A percentile compares a stretch with the other conserved stretches of the same genome.
phyloP scores from a whole-genome alignment of 92 coral and sea anemone species.

The Diadumene lineata region DNA sequence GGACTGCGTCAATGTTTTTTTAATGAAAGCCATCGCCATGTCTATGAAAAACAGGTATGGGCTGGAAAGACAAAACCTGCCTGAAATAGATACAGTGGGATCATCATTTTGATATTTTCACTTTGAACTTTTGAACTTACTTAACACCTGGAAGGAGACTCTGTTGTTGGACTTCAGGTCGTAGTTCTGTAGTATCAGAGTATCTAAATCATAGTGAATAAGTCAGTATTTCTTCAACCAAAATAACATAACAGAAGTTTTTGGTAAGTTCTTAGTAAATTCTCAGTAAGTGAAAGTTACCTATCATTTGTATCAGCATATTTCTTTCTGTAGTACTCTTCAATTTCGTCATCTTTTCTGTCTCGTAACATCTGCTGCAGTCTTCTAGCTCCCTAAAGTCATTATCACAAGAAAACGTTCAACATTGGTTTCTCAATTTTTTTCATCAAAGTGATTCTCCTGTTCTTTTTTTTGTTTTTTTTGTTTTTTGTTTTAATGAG shows the following conservation, averaged over 20 bases:
- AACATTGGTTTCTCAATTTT: too few species aligned
- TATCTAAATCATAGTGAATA: conserved; percentile 50
- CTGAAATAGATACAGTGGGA: too few species aligned
- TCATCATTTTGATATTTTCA: too few species aligned
- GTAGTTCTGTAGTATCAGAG: conserved; percentile 76
- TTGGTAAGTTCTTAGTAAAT: background rate
- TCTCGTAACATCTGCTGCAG: conserved; percentile 95
- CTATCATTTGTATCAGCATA: conserved; percentile 89
- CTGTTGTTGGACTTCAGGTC: conserved; percentile 88
- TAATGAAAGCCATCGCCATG: too few species aligned
- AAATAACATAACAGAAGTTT: too few species aligned
- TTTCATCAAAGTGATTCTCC: too few species aligned
- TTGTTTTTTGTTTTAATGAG: too few species aligned
- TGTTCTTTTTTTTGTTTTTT: too few species aligned
- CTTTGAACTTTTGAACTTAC: too few species aligned
- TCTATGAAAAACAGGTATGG: too few species aligned
- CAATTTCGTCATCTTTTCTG: conserved; percentile 93
- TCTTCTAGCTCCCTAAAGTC: conserved; percentile 80
- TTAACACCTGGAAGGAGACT: conserved; percentile 96
- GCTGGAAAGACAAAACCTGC: too few species aligned
- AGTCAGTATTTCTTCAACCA: background rate
- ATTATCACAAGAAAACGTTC: too few species aligned
- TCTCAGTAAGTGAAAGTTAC: conserved; percentile 28
- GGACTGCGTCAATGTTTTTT: background rate
- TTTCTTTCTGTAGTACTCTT: conserved; percentile 93